Conservation (phyloP, 2,888 invertebrate species). For the Abrostola tripartita region DNA sequence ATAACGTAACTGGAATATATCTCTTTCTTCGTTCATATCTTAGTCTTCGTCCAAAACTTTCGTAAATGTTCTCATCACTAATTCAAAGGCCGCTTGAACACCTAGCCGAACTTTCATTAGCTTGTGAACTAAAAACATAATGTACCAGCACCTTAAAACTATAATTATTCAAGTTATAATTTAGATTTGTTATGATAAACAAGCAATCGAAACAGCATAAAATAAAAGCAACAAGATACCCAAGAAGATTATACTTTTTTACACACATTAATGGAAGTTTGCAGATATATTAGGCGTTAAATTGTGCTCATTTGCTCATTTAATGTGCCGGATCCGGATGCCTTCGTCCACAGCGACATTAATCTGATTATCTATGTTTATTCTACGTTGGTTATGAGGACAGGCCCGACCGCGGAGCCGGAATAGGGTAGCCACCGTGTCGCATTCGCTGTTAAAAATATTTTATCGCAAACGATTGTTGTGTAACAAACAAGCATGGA, state of each 20-base stretch:
- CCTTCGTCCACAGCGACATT: slow-evolving; percentile 28
- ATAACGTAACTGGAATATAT: too few species aligned
- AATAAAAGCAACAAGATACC: neutral
- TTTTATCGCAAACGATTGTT: slow-evolving; percentile 17
- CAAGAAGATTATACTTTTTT: slow-evolving; percentile 4
- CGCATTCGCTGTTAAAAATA: slow-evolving; percentile 22
- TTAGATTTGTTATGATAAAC: neutral
- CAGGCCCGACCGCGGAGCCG: slow-evolving; percentile 34
- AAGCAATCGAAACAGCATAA: neutral
- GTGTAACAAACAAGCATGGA: slow-evolving; percentile 4
- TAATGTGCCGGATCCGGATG: slow-evolving; percentile 51
- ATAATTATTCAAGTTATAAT: too few species aligned
- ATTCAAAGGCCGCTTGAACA: too few species aligned
- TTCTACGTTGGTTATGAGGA: slow-evolving; percentile 30
- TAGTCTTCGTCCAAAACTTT: too few species aligned
- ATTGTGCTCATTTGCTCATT: slow-evolving; percentile 32
- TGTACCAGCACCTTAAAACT: too few species aligned
- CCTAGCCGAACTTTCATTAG: too few species aligned
- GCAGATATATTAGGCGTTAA: slow-evolving; percentile 33
- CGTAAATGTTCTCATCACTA: too few species aligned
- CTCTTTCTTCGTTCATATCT: too few species aligned
- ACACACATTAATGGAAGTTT: slow-evolving; percentile 15
- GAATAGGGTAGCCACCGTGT: slow-evolving; percentile 28
- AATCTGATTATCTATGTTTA: slow-evolving; percentile 48
- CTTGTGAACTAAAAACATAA: too few species aligned